Conservation (phyloP, 2,888 invertebrate species). For the Carpatolechia fugitivella region DNA sequence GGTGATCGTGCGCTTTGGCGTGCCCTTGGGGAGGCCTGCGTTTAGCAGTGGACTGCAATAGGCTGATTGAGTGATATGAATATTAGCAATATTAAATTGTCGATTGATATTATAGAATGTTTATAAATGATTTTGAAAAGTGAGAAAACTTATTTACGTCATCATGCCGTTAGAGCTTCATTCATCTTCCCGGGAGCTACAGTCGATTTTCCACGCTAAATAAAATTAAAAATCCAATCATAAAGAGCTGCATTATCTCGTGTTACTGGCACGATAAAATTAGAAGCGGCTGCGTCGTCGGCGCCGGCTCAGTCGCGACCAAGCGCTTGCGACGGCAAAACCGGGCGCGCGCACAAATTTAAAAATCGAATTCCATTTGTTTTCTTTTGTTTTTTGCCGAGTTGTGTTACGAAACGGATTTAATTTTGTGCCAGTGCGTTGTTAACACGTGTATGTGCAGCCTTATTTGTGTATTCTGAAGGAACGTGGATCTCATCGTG, state of each 20-base stretch:
- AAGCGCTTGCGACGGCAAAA: conserved; percentile 39
- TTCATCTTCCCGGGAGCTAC: conserved; percentile 22
- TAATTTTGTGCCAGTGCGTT: conserved; percentile 54
- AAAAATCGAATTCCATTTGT: conserved; percentile 38
- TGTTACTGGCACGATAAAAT: conserved; percentile 75
- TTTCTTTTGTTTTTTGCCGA: conserved; percentile 49
- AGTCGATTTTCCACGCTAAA: conserved; percentile 45
- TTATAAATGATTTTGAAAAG: too few species aligned
- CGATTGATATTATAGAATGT: too few species aligned
- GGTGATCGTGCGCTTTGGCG: too few species aligned
- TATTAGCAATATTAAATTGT: too few species aligned
- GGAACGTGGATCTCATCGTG: conserved; percentile 34
- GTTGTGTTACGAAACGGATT: conserved; percentile 48
- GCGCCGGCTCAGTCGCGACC: conserved; percentile 39
- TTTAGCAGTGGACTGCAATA: too few species aligned
- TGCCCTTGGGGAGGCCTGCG: too few species aligned
- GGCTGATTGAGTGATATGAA: too few species aligned
- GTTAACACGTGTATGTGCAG: conserved; percentile 45
- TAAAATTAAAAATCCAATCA: conserved; percentile 59
- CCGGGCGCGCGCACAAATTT: conserved; percentile 37
- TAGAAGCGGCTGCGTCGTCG: conserved; percentile 56
- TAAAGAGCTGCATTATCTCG: conserved; percentile 76
- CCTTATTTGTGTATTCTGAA: conserved; percentile 38
- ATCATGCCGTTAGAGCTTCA: neutral
- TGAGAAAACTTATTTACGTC: neutral